A percentile compares a stretch with the other conserved stretches of the same genome.
Evolutionary conservation across 2,888 invertebrate genomes (phyloP).

Genomic region (Pharmacophagus antenor): DNA sequence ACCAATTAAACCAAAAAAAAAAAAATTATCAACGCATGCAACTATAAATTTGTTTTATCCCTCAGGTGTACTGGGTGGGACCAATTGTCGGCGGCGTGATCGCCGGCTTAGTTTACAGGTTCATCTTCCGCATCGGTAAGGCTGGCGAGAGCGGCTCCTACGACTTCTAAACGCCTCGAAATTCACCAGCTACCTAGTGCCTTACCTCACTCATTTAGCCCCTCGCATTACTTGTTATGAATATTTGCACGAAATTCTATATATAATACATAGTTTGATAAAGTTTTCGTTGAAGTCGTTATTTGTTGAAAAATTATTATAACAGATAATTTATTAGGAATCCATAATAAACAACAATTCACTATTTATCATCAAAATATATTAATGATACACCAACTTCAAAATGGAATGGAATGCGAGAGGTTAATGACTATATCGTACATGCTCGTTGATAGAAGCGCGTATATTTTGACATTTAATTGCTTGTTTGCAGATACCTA

Average conservation of each 20-base stretch:
- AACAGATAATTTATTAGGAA: too few relatives aligned
- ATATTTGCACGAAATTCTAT: not conserved
- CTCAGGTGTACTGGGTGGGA: constrained; percentile 94
- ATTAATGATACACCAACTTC: too few relatives aligned
- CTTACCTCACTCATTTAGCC: constrained; percentile 31
- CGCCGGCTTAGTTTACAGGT: constrained; percentile 87
- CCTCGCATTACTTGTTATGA: constrained; percentile 34
- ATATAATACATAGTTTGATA: too few relatives aligned
- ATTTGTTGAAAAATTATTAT: too few relatives aligned
- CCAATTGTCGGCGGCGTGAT: constrained; percentile 88
- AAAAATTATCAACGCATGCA: not conserved
- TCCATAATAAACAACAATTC: too few relatives aligned
- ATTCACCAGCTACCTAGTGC: constrained; percentile 3
- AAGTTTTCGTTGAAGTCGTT: too few relatives aligned
- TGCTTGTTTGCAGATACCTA: constrained; percentile 37
- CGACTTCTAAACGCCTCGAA: constrained; percentile 82
- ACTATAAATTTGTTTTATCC: too few relatives aligned
- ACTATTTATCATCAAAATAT: too few relatives aligned
- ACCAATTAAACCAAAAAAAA: too few relatives aligned
- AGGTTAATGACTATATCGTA: constrained; percentile 31
- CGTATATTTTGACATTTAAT: constrained; percentile 25
- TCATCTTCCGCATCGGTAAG: constrained; percentile 86
- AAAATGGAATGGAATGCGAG: constrained; percentile 19
- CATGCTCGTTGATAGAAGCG: constrained; percentile 49
- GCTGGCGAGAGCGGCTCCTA: constrained; percentile 87